Conservation (phyloP, 1,140 invertebrate species). For the Liolophura sinensis region DNA sequence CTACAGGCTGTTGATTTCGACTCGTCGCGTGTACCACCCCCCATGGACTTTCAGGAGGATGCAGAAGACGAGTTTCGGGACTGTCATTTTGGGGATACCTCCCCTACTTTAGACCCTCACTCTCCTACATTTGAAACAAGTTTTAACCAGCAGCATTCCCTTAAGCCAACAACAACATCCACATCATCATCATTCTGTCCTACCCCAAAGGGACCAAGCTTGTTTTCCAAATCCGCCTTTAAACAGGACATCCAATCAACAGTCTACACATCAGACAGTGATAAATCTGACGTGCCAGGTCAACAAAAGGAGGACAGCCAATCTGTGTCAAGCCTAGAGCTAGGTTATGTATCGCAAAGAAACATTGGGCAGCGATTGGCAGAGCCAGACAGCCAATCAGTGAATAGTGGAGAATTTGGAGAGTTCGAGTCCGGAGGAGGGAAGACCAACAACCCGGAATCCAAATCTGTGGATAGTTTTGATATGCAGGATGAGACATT, state of each 20-base stretch:
- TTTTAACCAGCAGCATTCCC: no score
- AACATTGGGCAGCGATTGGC: slow-evolving; percentile 20
- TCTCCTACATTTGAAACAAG: neutral
- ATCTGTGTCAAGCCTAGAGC: slow-evolving; percentile 53
- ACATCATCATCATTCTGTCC: neutral
- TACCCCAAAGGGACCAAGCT: neutral
- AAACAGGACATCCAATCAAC: neutral
- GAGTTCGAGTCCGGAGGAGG: slow-evolving; percentile 43
- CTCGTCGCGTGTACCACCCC: slow-evolving; percentile 16
- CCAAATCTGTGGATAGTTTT: slow-evolving; percentile 57
- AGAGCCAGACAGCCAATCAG: slow-evolving; percentile 53
- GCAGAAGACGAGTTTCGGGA: slow-evolving; percentile 9
- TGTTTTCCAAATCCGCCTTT: slow-evolving; percentile 7
- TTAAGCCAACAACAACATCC: neutral
- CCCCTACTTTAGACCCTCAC: neutral
- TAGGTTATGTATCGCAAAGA: slow-evolving; percentile 20
- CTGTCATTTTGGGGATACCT: neutral
- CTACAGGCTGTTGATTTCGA: no score
- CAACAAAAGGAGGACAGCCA: slow-evolving; percentile 35
- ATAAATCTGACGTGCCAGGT: no score
- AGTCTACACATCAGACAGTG: no score
- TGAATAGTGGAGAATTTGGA: slow-evolving; percentile 59
- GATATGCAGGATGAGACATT: slow-evolving; percentile 53
- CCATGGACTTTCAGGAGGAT: slow-evolving; percentile 24
- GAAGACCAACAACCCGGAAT: slow-evolving; percentile 55